Evolutionary conservation across 2,113 vertebrate genomes (phyloP), one percentile per base, ranked within the genome.

Genomic region (Sialia sialis): DNA sequence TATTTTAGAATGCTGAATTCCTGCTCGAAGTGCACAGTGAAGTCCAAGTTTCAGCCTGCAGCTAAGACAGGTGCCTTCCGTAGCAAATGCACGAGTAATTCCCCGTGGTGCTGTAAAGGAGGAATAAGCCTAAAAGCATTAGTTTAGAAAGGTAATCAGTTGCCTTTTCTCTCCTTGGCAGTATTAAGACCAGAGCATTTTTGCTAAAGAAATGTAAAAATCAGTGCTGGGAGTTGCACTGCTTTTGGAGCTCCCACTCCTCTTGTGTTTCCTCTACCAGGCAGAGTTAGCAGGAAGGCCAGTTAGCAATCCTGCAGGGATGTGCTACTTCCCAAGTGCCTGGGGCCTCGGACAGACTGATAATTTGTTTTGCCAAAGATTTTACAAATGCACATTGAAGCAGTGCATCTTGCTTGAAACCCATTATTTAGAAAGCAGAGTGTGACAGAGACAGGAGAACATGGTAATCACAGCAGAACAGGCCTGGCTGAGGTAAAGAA

Each of bases 211-310:
- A 66, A 55, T 36, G 23, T 78, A 32, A 62, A 66, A 83, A 46
- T 66, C 0, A 0, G 29, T 58, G 59, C n/a, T 68, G 44, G 58
- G 54, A 49, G n/a, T 10, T 52, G 27, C 27, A 5, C 1, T 10
- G 32, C 34, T 48, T 73, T 75, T 44, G 46, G 58, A 83, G 38
- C 18, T 30, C 10, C 0, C 5, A 0, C 49, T 87, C 32, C 14
- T 54, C 6, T 39, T 8, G 25, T 29, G 41, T 46, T 49, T 15
- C 26, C 18, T 62, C 26, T 66, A 49, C 4, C 32, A 69, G 11
- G 3, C 25, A n/a, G 59, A 6, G 15, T 9, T 36, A 39, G n/a
- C n/a, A n/a, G 41, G 63, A 62, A 81, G 51, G 30, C 38, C 20
- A 7, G 4, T 12, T 38, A 74, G 34, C 38, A 66, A 9, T 72